Evolutionary conservation across 2,797 vertebrate genomes (phyloP), one percentile per base, ranked within the genome.

Genomic region (Catostomus latipinnis): DNA sequence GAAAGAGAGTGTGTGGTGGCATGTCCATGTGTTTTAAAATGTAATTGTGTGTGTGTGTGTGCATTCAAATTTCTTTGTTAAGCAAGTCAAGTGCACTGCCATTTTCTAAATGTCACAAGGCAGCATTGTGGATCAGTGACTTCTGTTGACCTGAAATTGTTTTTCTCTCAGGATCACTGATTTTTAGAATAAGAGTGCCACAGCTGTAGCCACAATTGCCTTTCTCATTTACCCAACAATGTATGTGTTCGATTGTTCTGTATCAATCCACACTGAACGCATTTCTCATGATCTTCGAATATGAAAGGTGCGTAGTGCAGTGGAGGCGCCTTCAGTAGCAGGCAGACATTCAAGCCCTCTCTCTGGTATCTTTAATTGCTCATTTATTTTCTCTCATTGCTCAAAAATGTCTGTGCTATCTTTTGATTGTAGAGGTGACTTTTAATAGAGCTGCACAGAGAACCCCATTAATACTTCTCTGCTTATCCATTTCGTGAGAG

Each of bases 371-470:
- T 67, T 68, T 83, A 82, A 86, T 74, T 77, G 65, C 66, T 82
- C 76, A 74, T 82, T 86, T 82, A 71, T 83, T 81, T 81, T 83
- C 71, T 83, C 76, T 83, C 62, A 58, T 76, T 83, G 76, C 52
- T 77, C 65, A 52, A 60, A 63, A 66, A 66, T 76, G 57, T 75
- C 14, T 65, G 54, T 61, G 45, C 74, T 70, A 76, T 81, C 79
- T 73, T 57, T 50, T 54, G 18, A 72, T 86, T 76, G 65, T 81
- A 68, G 62, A 22, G 72, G 53, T 81, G 75, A 63, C 72, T 81
- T 71, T 81, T 16, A 71, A 62, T 56, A 57, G 57, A 52, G 58
- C 76, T 74, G 14, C 13, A 74, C 60, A 60, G 56, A 82, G 62
- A 80, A 67, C 71, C 80, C 70, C 76, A 82, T 72, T 63, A 79